A percentile compares a stretch with the other conserved stretches of the same genome.
Evolutionary conservation across 2,797 vertebrate genomes (phyloP).

Genomic region (Anguilla marmorata): DNA sequence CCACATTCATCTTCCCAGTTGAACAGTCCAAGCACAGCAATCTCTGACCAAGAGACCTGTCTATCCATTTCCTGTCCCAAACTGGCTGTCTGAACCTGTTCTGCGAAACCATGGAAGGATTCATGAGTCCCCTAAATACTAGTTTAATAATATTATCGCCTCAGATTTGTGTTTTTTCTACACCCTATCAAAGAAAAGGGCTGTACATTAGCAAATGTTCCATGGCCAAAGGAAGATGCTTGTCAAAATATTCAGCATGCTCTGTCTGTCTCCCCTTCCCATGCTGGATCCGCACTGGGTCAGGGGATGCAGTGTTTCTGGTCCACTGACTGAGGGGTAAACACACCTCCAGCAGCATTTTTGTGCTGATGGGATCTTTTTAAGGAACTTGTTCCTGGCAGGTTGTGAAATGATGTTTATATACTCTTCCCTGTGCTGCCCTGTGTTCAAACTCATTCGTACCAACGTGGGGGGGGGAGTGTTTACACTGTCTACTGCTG

Average conservation of each 20-base stretch:
- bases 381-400: slow-evolving; percentile 13
- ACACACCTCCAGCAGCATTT: slow-evolving; percentile 64
- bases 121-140: neutral
- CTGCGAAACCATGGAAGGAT: neutral
- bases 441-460: neutral
- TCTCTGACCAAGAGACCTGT: neutral
- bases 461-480: slow-evolving; percentile 13
- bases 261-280: neutral
- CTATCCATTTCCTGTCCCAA: neutral
- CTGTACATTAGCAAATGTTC: neutral
- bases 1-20: neutral
- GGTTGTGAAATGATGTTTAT: slow-evolving; percentile 27
- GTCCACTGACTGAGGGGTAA: slow-evolving; percentile 63
- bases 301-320: slow-evolving; percentile 67
- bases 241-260: slow-evolving; percentile 16
- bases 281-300: slow-evolving; percentile 54
- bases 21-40: neutral
- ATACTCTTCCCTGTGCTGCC: slow-evolving; percentile 17
- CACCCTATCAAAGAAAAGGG: neutral
- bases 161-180: neutral
- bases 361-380: slow-evolving; percentile 51
- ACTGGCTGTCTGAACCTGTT: neutral
- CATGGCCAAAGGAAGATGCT: neutral
- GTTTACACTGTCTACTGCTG: slow-evolving; percentile 56
- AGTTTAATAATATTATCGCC: neutral